phyloP scores from a whole-genome alignment of 2,797 vertebrate genomes.

The Etheostoma nigrum region DNA sequence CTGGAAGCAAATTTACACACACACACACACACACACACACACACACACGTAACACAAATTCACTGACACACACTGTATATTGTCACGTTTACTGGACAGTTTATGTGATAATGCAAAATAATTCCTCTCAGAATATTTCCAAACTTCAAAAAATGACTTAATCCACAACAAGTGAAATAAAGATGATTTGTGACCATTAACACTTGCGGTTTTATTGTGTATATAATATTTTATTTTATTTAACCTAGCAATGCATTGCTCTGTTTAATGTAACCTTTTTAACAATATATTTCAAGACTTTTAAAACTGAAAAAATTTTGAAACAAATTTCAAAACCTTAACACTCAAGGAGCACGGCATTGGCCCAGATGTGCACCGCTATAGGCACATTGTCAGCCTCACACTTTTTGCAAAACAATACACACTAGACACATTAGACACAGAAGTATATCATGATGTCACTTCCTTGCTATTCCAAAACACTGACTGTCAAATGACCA shows the following conservation, averaged over 20 bases:
- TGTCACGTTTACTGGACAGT: conserved; percentile 22
- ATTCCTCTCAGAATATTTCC: conserved; percentile 9
- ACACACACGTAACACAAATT: conserved; percentile 30
- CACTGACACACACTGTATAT: conserved; percentile 30
- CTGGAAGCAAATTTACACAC: conserved; percentile 57
- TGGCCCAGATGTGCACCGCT: too few species aligned
- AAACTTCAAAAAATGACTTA: neutral
- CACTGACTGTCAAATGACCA: too few species aligned
- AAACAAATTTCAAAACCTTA: too few species aligned
- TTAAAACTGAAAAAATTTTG: too few species aligned
- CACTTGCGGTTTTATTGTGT: neutral
- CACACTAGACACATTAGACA: too few species aligned
- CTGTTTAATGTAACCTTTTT: too few species aligned
- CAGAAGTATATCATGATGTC: too few species aligned
- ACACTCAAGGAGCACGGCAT: too few species aligned
- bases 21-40: conserved; percentile 20
- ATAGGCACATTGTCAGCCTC: too few species aligned
- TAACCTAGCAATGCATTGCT: neutral
- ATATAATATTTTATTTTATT: neutral
- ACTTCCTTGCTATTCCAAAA: too few species aligned
- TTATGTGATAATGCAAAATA: conserved; percentile 6
- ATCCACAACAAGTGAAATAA: neutral
- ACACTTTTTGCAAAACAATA: too few species aligned
- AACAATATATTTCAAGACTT: neutral
- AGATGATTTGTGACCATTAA: neutral